Evolutionary conservation across 2,113 vertebrate genomes (phyloP), one percentile per base, ranked within the genome.

Genomic region (Entomyzon cyanotis): DNA sequence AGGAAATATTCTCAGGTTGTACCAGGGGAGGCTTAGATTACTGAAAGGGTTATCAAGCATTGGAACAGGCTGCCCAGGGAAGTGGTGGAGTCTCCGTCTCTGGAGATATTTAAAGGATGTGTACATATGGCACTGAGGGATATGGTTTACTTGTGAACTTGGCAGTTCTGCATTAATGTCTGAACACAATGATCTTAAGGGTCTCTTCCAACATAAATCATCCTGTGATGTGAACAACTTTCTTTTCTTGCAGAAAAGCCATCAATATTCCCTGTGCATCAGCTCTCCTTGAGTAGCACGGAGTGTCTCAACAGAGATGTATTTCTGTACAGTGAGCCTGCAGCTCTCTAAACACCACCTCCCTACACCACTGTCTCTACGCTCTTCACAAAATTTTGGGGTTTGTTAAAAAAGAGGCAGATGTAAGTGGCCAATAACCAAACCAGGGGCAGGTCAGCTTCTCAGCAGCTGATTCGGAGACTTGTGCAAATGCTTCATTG

Each of bases 81-180:
- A 68, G 39, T 8, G 12, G 18, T 18, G 19, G 46, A 53, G 27
- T 35, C 24, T 41, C 25, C 2, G 1, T 24, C n/a, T 44, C n/a
- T 64, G 39, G 20, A 64, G 33, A 44, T 20, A 52, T 35, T 86
- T 31, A 79, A 42, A 59, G 49, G 47, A 76, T 0, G 0, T 13
- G 42, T n/a, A 24, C 9, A 22, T 2, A 5, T 5, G 13, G 33
- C 10, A 18, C 44, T 68, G 59, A 59, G 49, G 52, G 23, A 56
- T 24, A 44, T 2, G 15, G 52, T 63, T 80, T 33, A 80, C 33
- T 33, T 28, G 50, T 62, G 10, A 59, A 42, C 42, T 65, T 67
- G 46, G 41, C 4, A 74, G 46, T 6, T 13, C 31, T 67, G 47
- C 62, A 9, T 33, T 49, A 55, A 70, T 0, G 0, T 35, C 23